Evolutionary conservation across 2,888 invertebrate species (phyloP), one percentile per base, ranked within the genome.

Genomic region (Xestia c-nigrum): DNA sequence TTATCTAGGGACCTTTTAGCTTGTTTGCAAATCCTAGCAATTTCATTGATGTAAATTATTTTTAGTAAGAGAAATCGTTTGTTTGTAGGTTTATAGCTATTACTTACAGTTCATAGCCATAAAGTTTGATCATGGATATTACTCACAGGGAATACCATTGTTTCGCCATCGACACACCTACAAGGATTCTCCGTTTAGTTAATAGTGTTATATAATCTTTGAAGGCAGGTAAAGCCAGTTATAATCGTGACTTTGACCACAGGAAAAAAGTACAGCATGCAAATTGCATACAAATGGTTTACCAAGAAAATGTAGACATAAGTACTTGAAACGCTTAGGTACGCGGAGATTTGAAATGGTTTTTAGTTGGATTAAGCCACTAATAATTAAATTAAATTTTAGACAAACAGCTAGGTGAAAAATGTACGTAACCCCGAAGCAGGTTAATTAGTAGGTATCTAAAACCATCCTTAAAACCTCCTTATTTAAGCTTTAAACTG

Each of bases 61-160:
- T 59, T 38, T 19, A 81, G 7, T 6, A 24, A 61, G 83, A 61
- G 66, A 80, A 83, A 83, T 80, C 70, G 24, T 24, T 38, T 52
- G 16, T 57, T 50, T 67, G 55, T 82, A 61, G 57, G 65, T 80
- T 82, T 80, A 80, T 55, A 69, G 21, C 43, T 65, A 69, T 83
- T 55, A 72, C 40, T 83, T 55, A 68, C 31, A 16, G 55, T 38
- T 24, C 24, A 65, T 38, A n/a, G 69, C 74, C 61, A 50, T 79
- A 84, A 84, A 66, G 43, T 63, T 65, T 73, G 38, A 80, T 64
- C 70, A 80, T 84, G 46, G 55, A 5, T 70, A 74, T 83, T 78
- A 57, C 46, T 84, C 80, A 77, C n/a, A 38, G 68, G 55, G 65
- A 66, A 79, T 50, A 74, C 74, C 61, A 84, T 84, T 65, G 73